Conservation (phyloP, 2,113 vertebrate genomes). For the Axis porcinus region DNA sequence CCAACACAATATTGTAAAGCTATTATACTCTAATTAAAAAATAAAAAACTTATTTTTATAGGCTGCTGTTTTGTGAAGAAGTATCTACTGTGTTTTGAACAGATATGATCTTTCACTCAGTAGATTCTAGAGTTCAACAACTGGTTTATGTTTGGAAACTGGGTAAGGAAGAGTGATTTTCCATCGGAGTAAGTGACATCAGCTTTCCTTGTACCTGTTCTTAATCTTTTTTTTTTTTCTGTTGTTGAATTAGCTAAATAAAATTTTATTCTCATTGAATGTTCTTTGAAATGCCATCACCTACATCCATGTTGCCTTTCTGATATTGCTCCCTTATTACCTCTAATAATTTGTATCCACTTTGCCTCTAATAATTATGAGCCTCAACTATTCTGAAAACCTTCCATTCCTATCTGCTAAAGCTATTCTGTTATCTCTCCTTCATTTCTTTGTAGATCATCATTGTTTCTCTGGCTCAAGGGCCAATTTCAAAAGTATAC, state of each 20-base stretch:
- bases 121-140: background rate
- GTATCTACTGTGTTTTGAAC: background rate
- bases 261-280: background rate
- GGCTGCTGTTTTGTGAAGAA: background rate
- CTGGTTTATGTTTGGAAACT: background rate
- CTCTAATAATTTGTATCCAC: background rate
- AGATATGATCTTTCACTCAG: background rate
- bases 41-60: background rate
- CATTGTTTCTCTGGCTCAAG: background rate
- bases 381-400: background rate
- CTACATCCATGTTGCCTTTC: background rate
- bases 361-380: background rate
- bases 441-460: background rate
- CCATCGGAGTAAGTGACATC: background rate
- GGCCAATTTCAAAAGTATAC: background rate
- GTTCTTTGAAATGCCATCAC: background rate
- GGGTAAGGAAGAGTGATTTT: background rate
- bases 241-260: background rate
- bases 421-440: background rate
- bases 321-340: background rate
- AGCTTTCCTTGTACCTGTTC: background rate
- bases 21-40: background rate
- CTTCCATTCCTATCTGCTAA: background rate
- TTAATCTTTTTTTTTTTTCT: background rate
- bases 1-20: background rate